Conservation (phyloP, 2,888 invertebrate genomes). For the Nectonema munidae region DNA sequence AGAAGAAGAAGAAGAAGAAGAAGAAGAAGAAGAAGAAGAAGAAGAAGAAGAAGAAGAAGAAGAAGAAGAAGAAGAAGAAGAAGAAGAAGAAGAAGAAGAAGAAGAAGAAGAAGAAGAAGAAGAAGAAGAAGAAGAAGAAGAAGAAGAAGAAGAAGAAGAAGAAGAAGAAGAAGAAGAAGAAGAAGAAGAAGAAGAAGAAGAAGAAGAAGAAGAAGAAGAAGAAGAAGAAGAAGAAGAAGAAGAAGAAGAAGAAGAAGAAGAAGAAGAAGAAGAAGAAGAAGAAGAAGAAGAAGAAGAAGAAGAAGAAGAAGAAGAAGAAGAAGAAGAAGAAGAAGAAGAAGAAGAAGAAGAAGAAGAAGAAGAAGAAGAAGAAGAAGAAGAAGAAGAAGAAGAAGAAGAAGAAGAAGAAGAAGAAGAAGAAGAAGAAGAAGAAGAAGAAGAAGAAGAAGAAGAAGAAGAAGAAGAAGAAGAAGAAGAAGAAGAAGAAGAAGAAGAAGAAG, state of each 20-base stretch:
- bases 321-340: conserved; percentile 1
- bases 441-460: conserved; percentile 5
- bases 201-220: conserved; percentile 5
- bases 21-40: conserved; percentile 5
- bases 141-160: conserved; percentile 5
- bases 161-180: conserved; percentile 5
- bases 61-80: conserved; percentile 5
- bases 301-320: conserved; percentile 5
- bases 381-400: conserved; percentile 5
- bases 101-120: conserved; percentile 5
- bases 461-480: conserved; percentile 5
- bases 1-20: conserved; percentile 5
- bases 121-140: conserved; percentile 5
- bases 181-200: conserved; percentile 5
- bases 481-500: conserved; percentile 1
- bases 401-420: conserved; percentile 5
- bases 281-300: conserved; percentile 5
- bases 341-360: conserved; percentile 5
- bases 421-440: too few relatives aligned
- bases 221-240: conserved; percentile 5
- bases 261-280: too few relatives aligned
- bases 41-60: conserved; percentile 5
- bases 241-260: too few relatives aligned
- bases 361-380: conserved; percentile 5
- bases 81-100: conserved; percentile 5